Percentiles rank a stretch among this genome's conserved stretches.
phyloP scores from a whole-genome alignment of 2,797 vertebrate species.

The Gymnopithys bicolor region DNA sequence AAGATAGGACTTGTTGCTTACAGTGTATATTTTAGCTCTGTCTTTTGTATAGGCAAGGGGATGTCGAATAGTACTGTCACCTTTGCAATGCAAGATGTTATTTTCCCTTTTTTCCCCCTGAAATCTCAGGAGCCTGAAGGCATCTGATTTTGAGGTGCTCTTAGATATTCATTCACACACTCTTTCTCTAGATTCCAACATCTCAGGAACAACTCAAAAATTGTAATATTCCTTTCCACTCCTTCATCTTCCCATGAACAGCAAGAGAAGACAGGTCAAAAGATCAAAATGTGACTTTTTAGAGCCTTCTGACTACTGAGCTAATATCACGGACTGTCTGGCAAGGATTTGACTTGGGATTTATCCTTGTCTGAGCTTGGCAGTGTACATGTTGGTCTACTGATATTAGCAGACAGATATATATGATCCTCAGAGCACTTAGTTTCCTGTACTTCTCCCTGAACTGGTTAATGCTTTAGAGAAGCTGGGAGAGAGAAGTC shows the following conservation, averaged over 20 bases:
- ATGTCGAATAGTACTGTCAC: not conserved
- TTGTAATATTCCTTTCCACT: not conserved
- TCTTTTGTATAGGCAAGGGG: not conserved
- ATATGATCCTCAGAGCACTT: not conserved
- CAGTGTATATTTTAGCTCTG: not conserved
- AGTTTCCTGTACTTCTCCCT: not conserved
- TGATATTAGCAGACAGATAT: not conserved
- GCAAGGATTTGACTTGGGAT: not conserved
- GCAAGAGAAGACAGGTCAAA: not conserved
- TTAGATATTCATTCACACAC: not conserved
- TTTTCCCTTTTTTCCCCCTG: not conserved
- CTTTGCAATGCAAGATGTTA: not conserved
- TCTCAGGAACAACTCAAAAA: not conserved
- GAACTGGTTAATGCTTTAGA: not conserved
- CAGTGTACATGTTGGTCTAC: not conserved
- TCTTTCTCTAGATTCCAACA: not conserved
- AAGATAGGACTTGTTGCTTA: not conserved
- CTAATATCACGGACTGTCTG: not conserved
- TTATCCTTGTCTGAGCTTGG: not conserved
- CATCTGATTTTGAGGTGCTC: not conserved
- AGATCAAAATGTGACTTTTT: not conserved
- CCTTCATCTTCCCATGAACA: not conserved
- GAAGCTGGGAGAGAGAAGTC: not conserved
- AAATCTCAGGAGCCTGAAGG: not conserved
- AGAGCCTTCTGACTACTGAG: not conserved